phyloP scores from a whole-genome alignment of 2,797 vertebrate species.

The Hydrocynus forskahlii region DNA sequence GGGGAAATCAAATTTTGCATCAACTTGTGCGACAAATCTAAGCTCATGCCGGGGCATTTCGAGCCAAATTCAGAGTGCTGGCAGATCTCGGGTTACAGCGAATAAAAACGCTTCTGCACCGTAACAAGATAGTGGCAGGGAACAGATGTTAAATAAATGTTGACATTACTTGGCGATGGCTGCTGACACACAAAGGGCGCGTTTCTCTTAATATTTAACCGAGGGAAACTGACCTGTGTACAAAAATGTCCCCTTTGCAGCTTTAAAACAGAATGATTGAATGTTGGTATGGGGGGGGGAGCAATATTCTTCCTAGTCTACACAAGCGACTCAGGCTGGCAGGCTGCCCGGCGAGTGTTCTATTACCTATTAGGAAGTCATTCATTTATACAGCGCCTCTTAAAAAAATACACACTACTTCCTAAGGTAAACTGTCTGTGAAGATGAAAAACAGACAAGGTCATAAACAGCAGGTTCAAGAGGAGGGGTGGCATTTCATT shows the following conservation, averaged over 20 bases:
- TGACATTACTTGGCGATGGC: conserved; percentile 25
- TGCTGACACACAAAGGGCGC: not conserved
- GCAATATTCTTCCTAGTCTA: conserved; percentile 21
- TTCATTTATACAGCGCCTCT: conserved; percentile 56
- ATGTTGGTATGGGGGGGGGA: conserved; percentile 12
- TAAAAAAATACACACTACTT: conserved; percentile 62
- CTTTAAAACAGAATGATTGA: conserved; percentile 29
- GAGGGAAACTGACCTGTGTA: conserved; percentile 14
- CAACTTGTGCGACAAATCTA: not conserved
- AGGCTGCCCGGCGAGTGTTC: conserved; percentile 59
- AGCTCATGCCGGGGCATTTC: not conserved
- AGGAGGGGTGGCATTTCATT: conserved; percentile 28
- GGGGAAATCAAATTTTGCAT: conserved; percentile 12
- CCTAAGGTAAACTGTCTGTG: conserved; percentile 65
- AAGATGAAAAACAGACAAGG: conserved; percentile 34
- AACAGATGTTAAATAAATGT: conserved; percentile 44
- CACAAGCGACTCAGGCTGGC: conserved; percentile 50
- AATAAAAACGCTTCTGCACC: conserved; percentile 20
- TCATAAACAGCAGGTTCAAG: conserved; percentile 28
- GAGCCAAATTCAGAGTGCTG: not conserved
- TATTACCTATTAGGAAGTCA: conserved; percentile 63
- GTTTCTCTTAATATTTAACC: conserved; percentile 28
- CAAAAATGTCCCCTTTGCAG: conserved; percentile 1
- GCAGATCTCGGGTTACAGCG: not conserved
- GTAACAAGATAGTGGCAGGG: not conserved